Base-by-base conservation (phyloP, 2,888 invertebrate species). In the Eubasilissa splendida region DNA sequence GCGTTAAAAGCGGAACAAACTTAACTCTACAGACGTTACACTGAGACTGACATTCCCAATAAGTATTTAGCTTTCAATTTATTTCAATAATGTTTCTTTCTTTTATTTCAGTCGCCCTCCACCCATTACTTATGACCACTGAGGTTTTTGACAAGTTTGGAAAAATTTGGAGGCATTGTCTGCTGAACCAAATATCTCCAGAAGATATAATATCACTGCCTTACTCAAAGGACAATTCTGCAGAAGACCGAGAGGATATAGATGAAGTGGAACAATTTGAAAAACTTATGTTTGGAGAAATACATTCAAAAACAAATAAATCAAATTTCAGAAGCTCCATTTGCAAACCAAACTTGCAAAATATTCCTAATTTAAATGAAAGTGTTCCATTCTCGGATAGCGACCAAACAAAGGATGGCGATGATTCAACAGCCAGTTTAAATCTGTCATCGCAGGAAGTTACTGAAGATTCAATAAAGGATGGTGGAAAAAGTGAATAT, bases 151-250 rank as follows among this genome's bases (percentile, higher is more conserved):
- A 83, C 4, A 86, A 86, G 59, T 85, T 90, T 0, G 86, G 89
- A 80, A 83, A 83, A 0, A 84, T 90, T 0, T 90, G 90, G 90
- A 86, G 87, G 83, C 85, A 85, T 0, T 89, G 88, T 73, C 89
- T 90, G 53, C 89, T 89, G 0, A 88, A 89, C 59, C 84, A 68
- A 9, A 14, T 60, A 4, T 33, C 66, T 7, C 42, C 59, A 0
- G 42, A 76, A 11, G 79, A 78, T 12, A 14, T 59, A 42, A 77
- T 81, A 9, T 54, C 12, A 4, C n/a, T 65, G 9, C 63, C 79
- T 4, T 85, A 0, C 88, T 11, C 76, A 1, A 85, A 0, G 88
- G 88, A 4, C 76, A 85, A 11, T 83, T 87, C 7, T 83, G 83
- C 63, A 2, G 87, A 87, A 4, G 54, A 79, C 0, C 87, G 87